A percentile compares a stretch with the other conserved stretches of the same genome.
phyloP scores from a whole-genome alignment of 2,888 invertebrate species.

The Nomada lathburiana region DNA sequence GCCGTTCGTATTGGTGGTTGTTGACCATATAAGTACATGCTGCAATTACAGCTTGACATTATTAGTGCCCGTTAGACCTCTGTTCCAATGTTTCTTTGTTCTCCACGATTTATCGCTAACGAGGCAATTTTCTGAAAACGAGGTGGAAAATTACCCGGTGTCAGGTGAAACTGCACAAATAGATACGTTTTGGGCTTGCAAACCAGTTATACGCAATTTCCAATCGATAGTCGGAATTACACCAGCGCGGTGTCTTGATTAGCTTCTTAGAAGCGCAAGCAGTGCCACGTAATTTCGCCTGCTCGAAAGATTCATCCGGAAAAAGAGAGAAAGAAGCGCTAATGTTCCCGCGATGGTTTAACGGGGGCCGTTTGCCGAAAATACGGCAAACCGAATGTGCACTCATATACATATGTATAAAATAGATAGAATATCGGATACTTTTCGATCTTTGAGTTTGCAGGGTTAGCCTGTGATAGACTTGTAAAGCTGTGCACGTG shows the following conservation, averaged over 20 bases:
- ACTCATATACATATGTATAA: background rate
- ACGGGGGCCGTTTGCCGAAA: constrained; percentile 44
- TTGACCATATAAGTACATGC: background rate
- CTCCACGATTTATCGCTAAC: background rate
- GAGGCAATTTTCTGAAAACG: constrained; percentile 8
- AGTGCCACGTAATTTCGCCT: constrained; percentile 4
- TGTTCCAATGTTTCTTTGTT: background rate
- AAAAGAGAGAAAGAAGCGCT: constrained; percentile 23
- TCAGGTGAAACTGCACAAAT: constrained; percentile 1
- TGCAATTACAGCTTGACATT: constrained; percentile 13
- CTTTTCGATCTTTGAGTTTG: constrained; percentile 28
- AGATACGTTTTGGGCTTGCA: background rate
- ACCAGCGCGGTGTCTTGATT: background rate
- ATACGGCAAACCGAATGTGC: constrained; percentile 26
- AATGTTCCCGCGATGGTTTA: constrained; percentile 47
- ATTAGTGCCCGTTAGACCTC: constrained; percentile 7
- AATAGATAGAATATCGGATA: constrained; percentile 22
- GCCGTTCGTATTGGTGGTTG: background rate
- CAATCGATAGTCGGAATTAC: constrained; percentile 29
- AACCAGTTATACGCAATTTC: background rate
- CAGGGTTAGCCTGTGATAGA: constrained; percentile 28
- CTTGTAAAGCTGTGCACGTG: constrained; percentile 65
- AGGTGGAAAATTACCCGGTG: constrained; percentile 4
- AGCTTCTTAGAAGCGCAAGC: constrained; percentile 12
- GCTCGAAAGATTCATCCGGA: background rate